phyloP scores from a whole-genome alignment of 2,113 vertebrate genomes.

The Austrofundulus limnaeus region DNA sequence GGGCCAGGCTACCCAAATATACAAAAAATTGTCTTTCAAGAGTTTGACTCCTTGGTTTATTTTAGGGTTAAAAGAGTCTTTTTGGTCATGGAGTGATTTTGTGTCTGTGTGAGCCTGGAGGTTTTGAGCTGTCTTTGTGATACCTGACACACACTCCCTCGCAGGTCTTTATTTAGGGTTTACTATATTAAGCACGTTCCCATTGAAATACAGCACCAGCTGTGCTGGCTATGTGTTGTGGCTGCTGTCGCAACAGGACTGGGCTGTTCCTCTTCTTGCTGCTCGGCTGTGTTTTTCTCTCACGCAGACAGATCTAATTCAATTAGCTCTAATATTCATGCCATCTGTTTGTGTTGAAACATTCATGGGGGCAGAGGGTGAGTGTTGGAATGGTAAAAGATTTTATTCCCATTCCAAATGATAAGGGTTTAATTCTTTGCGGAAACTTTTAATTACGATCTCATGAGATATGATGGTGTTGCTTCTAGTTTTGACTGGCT shows the following conservation, averaged over 20 bases:
- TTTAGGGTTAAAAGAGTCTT: no score
- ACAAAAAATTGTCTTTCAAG: no score
- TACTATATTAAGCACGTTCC: slow-evolving; percentile 84
- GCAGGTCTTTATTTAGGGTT: slow-evolving; percentile 80
- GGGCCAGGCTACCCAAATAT: no score
- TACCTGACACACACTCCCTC: slow-evolving; percentile 79
- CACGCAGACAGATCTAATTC: slow-evolving; percentile 66
- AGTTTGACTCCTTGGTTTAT: no score
- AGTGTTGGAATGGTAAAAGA: slow-evolving; percentile 7
- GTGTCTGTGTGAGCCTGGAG: slow-evolving; percentile 38
- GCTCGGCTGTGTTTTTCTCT: slow-evolving; percentile 58
- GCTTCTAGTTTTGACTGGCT: background rate
- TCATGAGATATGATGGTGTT: background rate
- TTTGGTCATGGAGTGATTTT: background rate
- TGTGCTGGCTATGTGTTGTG: slow-evolving; percentile 78
- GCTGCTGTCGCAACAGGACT: slow-evolving; percentile 63
- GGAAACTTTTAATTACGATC: background rate
- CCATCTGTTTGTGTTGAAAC: slow-evolving; percentile 41
- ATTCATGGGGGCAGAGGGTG: background rate
- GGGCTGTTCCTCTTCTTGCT: slow-evolving; percentile 40
- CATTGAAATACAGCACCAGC: slow-evolving; percentile 87
- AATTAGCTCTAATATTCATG: slow-evolving; percentile 60
- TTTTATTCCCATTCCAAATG: slow-evolving; percentile 13
- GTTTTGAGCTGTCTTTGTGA: slow-evolving; percentile 79
- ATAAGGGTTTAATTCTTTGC: background rate